Conservation (phyloP, 1,140 invertebrate species). For the Drosophila sechellia region DNA sequence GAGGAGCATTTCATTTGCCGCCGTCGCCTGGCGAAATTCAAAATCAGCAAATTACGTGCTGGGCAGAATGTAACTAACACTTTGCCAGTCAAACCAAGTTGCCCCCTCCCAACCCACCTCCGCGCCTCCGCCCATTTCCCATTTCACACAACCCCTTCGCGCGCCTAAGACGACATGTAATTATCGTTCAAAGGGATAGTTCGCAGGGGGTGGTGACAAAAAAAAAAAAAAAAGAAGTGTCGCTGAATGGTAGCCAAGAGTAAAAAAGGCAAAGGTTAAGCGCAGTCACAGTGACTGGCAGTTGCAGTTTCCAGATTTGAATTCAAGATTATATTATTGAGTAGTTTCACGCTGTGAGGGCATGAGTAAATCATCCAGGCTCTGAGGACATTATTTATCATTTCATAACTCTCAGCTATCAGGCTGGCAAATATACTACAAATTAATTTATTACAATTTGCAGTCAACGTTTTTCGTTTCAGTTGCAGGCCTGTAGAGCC, state of each 20-base stretch:
- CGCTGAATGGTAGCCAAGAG: constrained; percentile 6
- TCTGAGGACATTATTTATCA: neutral
- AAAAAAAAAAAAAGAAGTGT: constrained; percentile 6
- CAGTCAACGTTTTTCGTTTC: neutral
- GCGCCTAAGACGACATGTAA: constrained; percentile 78
- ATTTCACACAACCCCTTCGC: constrained; percentile 4
- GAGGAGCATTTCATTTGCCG: constrained; percentile 76
- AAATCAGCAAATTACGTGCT: constrained; percentile 81
- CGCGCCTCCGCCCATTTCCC: neutral
- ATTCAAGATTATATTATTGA: neutral
- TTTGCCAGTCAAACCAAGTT: constrained; percentile 41
- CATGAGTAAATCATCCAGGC: too few species aligned
- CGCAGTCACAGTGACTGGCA: constrained; percentile 3
- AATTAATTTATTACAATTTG: too few species aligned
- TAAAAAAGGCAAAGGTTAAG: constrained; percentile 21
- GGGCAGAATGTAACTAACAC: constrained; percentile 78
- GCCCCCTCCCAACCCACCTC: neutral
- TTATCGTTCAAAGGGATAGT: constrained; percentile 57
- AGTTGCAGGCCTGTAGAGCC: constrained; percentile 1
- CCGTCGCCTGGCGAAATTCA: constrained; percentile 71
- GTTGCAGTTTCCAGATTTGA: neutral
- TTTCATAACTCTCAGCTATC: neutral
- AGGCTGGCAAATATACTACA: too few species aligned
- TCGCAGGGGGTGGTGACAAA: neutral
- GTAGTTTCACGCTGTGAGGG: neutral